Percentiles rank a stretch among this genome's conserved stretches.
Evolutionary conservation across 2,113 vertebrate genomes (phyloP).

Genomic region (Equus quagga): DNA sequence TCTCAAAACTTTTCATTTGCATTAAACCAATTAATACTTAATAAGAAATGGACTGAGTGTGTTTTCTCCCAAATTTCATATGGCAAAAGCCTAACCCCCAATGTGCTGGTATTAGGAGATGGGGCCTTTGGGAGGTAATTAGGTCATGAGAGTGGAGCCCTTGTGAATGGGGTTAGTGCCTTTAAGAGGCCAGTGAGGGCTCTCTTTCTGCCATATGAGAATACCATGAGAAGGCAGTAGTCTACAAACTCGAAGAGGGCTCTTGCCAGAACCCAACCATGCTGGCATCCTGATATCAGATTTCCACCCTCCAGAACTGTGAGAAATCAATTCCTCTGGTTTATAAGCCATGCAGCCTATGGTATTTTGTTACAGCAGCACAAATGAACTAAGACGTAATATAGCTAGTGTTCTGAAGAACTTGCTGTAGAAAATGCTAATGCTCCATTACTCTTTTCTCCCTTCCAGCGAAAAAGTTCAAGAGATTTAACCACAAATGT

Average conservation of each 20-base stretch:
- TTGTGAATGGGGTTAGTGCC: not conserved
- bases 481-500: not conserved
- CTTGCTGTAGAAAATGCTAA: not conserved
- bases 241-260: not conserved
- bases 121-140: not conserved
- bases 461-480: not conserved
- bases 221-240: not conserved
- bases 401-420: not conserved
- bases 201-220: not conserved
- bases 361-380: not conserved
- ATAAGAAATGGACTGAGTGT: not conserved
- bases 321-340: not conserved
- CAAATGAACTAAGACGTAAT: not conserved
- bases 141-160: not conserved
- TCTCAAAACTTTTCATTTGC: conserved; percentile 6
- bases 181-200: not conserved
- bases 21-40: not conserved
- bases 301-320: not conserved
- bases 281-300: not conserved
- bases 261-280: not conserved
- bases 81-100: not conserved
- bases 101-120: not conserved
- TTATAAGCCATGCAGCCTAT: not conserved
- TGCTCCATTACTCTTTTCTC: not conserved
- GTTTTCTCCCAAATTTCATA: not conserved